Base-by-base conservation (phyloP, 2,888 invertebrate genomes). In the Tanytarsus gracilentus region DNA sequence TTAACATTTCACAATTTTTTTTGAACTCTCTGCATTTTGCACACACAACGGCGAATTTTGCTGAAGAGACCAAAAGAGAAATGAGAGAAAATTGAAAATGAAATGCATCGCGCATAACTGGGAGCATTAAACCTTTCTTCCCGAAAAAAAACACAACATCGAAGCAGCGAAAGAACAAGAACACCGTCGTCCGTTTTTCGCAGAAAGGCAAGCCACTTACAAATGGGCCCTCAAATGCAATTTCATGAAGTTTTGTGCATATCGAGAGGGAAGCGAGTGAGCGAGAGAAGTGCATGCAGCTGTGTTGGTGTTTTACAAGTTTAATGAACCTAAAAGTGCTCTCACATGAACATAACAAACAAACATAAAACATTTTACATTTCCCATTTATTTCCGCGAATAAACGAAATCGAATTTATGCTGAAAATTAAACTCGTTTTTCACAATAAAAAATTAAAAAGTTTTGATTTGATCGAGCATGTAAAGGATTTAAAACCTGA, bases 261-360 rank as follows among this genome's bases (percentile, higher is more conserved):
- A 44, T 23, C 7, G 40, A 11, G 40, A 18, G 21, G n/a, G 40
- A 40, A 11, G 21, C 16, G 40, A n/a, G 40, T 18, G 40, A 44
- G 9, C n/a, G 16, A 36, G 36, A 14, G 36, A 36, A 36, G 16
- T 36, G 36, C 14, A 18, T 44, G 44, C 44, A 44, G 44, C 44
- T 53, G 53, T 51, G 53, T 53, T 21, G 25, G 52, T 52, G 52
- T 30, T n/a, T 27, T 30, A 33, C 29, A 16, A 29, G 51, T 51
- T 51, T 51, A 53, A 53, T 36, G 53, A 53, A 53, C 53, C 53
- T 25, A 23, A 44, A 44, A 44, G 11, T n/a, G n/a, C n/a, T n/a
- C n/a, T 11, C 18, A 44, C 33, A n/a, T 50, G 25, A 53, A 29
- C 18, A 39, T 39, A 40, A 44, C 9, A 44, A 44, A 44, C 44